Evolutionary conservation across 2,888 invertebrate genomes (phyloP).

Genomic region (Heliothis peltigera): DNA sequence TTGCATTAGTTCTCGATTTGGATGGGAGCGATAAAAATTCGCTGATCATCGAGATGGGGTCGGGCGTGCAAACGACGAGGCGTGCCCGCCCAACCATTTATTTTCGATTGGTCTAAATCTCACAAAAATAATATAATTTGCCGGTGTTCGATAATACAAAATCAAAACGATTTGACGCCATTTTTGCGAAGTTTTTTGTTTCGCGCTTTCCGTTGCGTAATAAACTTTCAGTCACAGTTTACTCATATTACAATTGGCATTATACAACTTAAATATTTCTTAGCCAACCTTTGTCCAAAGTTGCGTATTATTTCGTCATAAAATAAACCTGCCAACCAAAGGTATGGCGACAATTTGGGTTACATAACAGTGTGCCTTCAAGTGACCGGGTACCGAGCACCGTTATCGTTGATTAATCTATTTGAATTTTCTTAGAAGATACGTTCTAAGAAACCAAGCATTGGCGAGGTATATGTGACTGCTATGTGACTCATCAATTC

Average conservation of each 20-base stretch:
- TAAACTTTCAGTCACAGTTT: constrained; percentile 11
- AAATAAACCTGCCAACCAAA: constrained; percentile 39
- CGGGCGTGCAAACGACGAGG: constrained; percentile 67
- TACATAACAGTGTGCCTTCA: constrained; percentile 20
- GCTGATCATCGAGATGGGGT: constrained; percentile 71
- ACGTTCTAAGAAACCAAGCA: too few species aligned
- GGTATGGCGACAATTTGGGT: constrained; percentile 30
- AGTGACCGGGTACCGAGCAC: constrained; percentile 10
- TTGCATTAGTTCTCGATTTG: constrained; percentile 64
- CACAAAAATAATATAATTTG: constrained; percentile 56
- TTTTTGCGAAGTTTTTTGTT: constrained; percentile 1
- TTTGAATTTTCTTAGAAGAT: too few species aligned
- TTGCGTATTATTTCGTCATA: constrained; percentile 39
- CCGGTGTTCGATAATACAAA: constrained; percentile 22
- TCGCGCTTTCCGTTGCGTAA: not conserved
- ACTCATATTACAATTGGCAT: constrained; percentile 21
- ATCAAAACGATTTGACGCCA: constrained; percentile 15
- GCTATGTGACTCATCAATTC: constrained; percentile 11
- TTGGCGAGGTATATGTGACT: not conserved
- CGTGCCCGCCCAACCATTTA: constrained; percentile 73
- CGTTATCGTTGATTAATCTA: too few species aligned
- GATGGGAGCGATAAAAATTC: constrained; percentile 73
- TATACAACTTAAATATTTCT: constrained; percentile 24
- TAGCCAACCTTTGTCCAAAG: constrained; percentile 22
- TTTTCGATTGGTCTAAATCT: constrained; percentile 68